Percentiles rank a stretch among this genome's conserved stretches.
Evolutionary conservation across 64 coral and sea anemone genomes (phyloP).

Genomic region (Platygyra sinensis): DNA sequence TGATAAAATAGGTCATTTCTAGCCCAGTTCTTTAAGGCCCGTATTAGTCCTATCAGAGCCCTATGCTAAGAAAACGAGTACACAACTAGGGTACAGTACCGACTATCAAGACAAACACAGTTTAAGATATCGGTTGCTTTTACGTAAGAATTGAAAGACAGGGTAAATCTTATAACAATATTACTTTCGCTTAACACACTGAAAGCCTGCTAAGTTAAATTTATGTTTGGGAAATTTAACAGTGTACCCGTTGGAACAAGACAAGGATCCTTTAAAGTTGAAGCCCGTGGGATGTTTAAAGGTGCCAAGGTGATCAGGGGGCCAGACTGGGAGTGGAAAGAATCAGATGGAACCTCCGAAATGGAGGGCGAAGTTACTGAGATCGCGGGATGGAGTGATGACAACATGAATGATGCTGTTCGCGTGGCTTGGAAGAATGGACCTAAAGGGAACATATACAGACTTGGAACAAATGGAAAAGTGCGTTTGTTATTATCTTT

Average conservation of each 20-base stretch:
- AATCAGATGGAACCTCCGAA: conserved; percentile 56
- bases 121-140: no score
- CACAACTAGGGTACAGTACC: no score
- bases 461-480: conserved; percentile 71
- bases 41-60: no score
- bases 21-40: no score
- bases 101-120: no score
- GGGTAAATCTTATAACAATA: no score
- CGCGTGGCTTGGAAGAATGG: conserved; percentile 48
- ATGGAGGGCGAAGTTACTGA: conserved; percentile 48
- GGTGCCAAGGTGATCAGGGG: conserved; percentile 63
- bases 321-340: conserved; percentile 56
- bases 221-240: not conserved
- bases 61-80: no score
- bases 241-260: conserved; percentile 60
- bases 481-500: not conserved
- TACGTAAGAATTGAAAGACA: no score
- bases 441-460: conserved; percentile 32
- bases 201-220: not conserved
- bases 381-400: conserved; percentile 25
- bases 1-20: no score
- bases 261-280: conserved; percentile 44
- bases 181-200: no score
- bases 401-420: conserved; percentile 19
- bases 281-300: conserved; percentile 58